These are phyloP conservation scores for Solea senegalensis DNA, from an alignment of 2,113 vertebrate species.

Conservation along the genomic window DNA sequence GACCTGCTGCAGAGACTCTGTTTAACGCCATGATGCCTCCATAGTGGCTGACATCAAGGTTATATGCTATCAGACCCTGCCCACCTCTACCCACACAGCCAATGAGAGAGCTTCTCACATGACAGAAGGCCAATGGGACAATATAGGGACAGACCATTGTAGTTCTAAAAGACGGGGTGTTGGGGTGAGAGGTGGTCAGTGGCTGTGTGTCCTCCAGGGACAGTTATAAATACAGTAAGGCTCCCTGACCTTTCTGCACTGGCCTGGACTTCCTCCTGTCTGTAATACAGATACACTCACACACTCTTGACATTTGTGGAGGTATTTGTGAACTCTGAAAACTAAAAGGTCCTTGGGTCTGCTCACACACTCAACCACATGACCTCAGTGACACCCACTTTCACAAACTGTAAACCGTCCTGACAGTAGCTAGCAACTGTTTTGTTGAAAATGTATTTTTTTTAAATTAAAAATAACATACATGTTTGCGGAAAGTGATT, in stretches of 20 bases:
- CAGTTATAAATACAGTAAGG: slow-evolving; percentile 40
- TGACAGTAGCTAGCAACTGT: no score
- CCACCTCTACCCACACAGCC: slow-evolving; percentile 15
- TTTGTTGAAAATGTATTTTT: no score
- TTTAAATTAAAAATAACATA: no score
- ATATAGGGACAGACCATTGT: slow-evolving; percentile 31
- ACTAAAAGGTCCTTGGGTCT: not conserved
- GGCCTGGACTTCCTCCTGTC: slow-evolving; percentile 25
- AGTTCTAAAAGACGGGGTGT: not conserved
- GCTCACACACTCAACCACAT: not conserved
- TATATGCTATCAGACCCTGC: not conserved
- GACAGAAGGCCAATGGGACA: not conserved
- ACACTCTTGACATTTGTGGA: slow-evolving; percentile 44
- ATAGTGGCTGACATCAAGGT: not conserved
- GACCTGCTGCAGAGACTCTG: slow-evolving; percentile 59
- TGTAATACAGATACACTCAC: slow-evolving; percentile 19
- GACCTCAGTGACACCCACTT: not conserved
- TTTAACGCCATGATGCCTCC: slow-evolving; percentile 41
- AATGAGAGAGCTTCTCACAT: slow-evolving; percentile 16
- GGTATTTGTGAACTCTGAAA: slow-evolving; percentile 13
- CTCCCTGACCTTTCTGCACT: slow-evolving; percentile 31
- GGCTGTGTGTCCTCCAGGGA: not conserved
- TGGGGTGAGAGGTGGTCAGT: not conserved
- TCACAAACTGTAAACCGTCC: not conserved
- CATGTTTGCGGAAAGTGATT: no score